These are phyloP conservation scores for Philantomba maxwellii DNA, from an alignment of 2,113 vertebrate genomes.

Conservation along the genomic window DNA sequence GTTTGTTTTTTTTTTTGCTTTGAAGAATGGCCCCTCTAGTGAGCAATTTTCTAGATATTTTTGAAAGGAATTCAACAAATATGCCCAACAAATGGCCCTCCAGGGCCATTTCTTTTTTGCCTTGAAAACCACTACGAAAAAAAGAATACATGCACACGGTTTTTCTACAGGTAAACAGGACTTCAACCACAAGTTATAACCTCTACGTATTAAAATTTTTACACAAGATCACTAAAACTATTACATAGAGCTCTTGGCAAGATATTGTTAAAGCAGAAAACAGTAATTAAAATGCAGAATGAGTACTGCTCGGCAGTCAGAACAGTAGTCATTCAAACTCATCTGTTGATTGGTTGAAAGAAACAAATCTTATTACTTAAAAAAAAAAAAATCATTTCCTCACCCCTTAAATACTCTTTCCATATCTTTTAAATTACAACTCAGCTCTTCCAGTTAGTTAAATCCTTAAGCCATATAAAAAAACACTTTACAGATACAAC, in stretches of 20 bases:
- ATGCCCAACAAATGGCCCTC: not conserved
- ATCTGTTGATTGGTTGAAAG: not conserved
- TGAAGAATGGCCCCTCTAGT: not conserved
- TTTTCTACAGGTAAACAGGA: not conserved
- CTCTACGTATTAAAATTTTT: not conserved
- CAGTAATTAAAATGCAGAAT: not conserved
- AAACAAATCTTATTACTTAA: not conserved
- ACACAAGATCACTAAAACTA: not conserved
- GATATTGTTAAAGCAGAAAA: not conserved
- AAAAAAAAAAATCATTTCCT: not conserved
- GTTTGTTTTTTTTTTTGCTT: not conserved
- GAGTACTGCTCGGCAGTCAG: not conserved
- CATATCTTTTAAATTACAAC: constrained; percentile 25
- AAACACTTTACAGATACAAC: not conserved
- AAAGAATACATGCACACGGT: not conserved
- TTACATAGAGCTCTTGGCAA: not conserved
- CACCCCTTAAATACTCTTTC: not conserved
- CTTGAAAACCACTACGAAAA: not conserved
- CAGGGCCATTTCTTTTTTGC: not conserved
- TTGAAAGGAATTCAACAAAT: not conserved
- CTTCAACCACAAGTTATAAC: not conserved
- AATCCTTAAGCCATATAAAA: constrained; percentile 27
- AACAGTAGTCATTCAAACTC: not conserved
- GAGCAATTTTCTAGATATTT: not conserved
- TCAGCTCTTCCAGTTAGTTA: not conserved